Conservation (phyloP, 2,888 invertebrate genomes). For the Apoda limacodes region DNA sequence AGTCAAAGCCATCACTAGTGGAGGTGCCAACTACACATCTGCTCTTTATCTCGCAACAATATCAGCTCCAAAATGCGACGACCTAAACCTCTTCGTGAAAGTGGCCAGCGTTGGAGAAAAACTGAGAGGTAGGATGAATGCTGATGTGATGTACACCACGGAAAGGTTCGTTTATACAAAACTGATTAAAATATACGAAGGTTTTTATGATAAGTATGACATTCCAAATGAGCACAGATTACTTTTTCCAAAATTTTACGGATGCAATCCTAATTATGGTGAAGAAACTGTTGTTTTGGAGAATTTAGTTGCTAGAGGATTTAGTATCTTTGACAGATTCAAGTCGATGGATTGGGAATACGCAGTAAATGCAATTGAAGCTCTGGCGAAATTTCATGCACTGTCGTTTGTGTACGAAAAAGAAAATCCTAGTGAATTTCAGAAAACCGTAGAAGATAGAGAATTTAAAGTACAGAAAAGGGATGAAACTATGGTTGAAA, state of each 20-base stretch:
- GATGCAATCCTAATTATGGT: constrained; percentile 20
- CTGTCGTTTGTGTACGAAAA: constrained; percentile 38
- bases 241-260: constrained; percentile 29
- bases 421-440: constrained; percentile 31
- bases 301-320: constrained; percentile 32
- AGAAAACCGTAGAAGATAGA: constrained; percentile 10
- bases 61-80: constrained; percentile 12
- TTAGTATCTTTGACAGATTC: constrained; percentile 23
- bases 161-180: constrained; percentile 27
- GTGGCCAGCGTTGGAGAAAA: constrained; percentile 27
- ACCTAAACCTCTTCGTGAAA: constrained; percentile 35
- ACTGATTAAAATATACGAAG: constrained; percentile 19
- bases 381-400: constrained; percentile 41
- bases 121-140: constrained; percentile 21
- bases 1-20: constrained; percentile 15
- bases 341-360: constrained; percentile 34
- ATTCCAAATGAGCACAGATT: constrained; percentile 24
- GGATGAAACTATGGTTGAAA: background rate
- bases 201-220: constrained; percentile 24
- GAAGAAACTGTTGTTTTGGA: constrained; percentile 37
- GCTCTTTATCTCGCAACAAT: constrained; percentile 25
- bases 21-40: constrained; percentile 31
- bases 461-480: constrained; percentile 3
- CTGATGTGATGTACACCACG: constrained; percentile 22
- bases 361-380: constrained; percentile 26